Base-by-base conservation (phyloP, 2,113 vertebrate genomes). In the Dipodomys stephensi region DNA sequence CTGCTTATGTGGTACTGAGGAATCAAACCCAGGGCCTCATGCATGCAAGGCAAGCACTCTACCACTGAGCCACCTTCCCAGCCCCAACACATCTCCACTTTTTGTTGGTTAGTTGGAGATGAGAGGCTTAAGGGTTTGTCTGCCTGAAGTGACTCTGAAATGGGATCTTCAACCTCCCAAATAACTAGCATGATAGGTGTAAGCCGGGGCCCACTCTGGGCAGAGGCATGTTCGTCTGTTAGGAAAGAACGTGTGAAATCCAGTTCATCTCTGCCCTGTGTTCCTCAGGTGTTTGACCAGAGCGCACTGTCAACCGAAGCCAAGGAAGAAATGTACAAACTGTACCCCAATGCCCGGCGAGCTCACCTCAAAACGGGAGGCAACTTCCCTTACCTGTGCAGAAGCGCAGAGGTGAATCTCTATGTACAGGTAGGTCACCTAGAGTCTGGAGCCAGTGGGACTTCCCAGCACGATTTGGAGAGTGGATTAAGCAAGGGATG, bases 331-430 rank as follows among this genome's bases (percentile, higher is more conserved):
- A 99, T 99, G 99, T 99, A 99, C 92, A 99, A 99, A 74, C 97
- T 99, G 89, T 99, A 99, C 81, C 99, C 99, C 0, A 99, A 99
- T 1, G 99, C 99, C 68, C 98, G 99, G 62, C 98, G 99, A 97
- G 99, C 99, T 85, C 99, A 99, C 73, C 99, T 99, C n/a, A 99
- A 99, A 98, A 99, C 99, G 0, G 99, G 99, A 82, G 99, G 99
- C 83, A 99, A 99, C 96, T 99, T 99, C 94, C 99, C 99, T 0
- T 99, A 99, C 85, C 98, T 99, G 94, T 99, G 99, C 98, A 97
- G 99, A 97, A 99, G 99, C 4, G 99, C 99, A 2, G 99, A 99
- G 92, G 99, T 99, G 97, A 99, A 99, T 90, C 98, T 99, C 4
- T 99, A 99, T 81, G 98, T 99, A 87, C 99, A 99, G 96, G 99